Conservation (phyloP, 2,113 vertebrate genomes). For the Heliornis fulica region DNA sequence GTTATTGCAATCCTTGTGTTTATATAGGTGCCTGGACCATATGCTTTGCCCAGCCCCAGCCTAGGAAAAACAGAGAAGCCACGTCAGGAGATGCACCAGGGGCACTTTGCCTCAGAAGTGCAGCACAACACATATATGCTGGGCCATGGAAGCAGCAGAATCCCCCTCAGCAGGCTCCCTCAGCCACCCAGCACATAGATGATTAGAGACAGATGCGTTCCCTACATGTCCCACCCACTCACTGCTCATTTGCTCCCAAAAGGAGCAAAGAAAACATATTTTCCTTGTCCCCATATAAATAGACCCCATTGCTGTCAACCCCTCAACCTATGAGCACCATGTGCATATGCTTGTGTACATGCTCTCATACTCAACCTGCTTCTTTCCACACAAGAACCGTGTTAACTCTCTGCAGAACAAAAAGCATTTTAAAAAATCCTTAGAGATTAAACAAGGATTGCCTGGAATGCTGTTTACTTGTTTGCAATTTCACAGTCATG, state of each 20-base stretch:
- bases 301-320: slow-evolving; percentile 7
- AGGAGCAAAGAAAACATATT: slow-evolving; percentile 44
- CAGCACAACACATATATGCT: background rate
- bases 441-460: background rate
- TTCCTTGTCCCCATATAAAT: slow-evolving; percentile 20
- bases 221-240: background rate
- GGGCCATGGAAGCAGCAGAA: background rate
- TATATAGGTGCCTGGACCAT: background rate
- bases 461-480: background rate
- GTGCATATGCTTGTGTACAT: background rate
- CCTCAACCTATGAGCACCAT: background rate
- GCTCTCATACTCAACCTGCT: background rate
- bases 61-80: background rate
- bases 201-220: background rate
- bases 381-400: background rate
- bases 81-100: background rate
- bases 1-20: background rate
- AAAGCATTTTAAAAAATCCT: background rate
- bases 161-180: background rate
- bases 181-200: background rate
- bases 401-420: background rate
- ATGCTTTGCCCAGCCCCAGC: background rate
- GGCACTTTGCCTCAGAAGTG: background rate
- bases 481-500: background rate
- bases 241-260: slow-evolving; percentile 13